Base-by-base conservation (phyloP, 2,888 invertebrate genomes). In the Elmis aenea region DNA sequence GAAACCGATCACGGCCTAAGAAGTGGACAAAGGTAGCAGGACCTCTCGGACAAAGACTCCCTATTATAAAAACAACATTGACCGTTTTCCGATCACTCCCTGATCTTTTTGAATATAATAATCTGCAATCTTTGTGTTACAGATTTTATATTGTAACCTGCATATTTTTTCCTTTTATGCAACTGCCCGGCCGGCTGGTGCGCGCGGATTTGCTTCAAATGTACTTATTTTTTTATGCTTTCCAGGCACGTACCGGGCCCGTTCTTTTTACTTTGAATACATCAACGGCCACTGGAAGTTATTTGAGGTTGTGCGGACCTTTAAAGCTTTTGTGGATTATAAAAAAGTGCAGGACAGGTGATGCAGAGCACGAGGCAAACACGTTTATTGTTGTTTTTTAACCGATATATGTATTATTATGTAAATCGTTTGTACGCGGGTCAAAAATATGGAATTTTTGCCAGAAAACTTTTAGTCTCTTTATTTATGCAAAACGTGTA, bases 41-140 rank as follows among this genome's bases (percentile, higher is more conserved):
- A 46, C 52, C 47, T 42, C 46, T 42, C 34, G 40, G 39, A 51
- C 50, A 55, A 55, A 55, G 50, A 47, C 42, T 46, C 45, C 45
- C 46, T 41, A 41, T 36, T 47, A 51, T 51, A 49, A 51, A 51
- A 51, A 51, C 51, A 51, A 49, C 49, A 46, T 51, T 48, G 51
- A 44, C 48, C 61, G 60, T 60, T 61, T 54, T 55, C 49, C 59
- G 54, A 60, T 61, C 59, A 58, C 59, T 57, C 57, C 57, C 58
- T 51, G 49, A 50, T 54, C 51, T 52, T 57, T 55, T 48, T 54
- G 55, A 59, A 60, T 59, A 59, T 57, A 58, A 59, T 58, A 58
- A 62, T 61, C 58, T 52, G 50, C 57, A 51, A 55, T 56, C 58
- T 57, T 54, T 55, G 50, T 54, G 41, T 38, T 31, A 31, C 42